These are phyloP conservation scores for Moxostoma hubbsi DNA, from an alignment of 2,797 vertebrate genomes.

Conservation along the genomic window DNA sequence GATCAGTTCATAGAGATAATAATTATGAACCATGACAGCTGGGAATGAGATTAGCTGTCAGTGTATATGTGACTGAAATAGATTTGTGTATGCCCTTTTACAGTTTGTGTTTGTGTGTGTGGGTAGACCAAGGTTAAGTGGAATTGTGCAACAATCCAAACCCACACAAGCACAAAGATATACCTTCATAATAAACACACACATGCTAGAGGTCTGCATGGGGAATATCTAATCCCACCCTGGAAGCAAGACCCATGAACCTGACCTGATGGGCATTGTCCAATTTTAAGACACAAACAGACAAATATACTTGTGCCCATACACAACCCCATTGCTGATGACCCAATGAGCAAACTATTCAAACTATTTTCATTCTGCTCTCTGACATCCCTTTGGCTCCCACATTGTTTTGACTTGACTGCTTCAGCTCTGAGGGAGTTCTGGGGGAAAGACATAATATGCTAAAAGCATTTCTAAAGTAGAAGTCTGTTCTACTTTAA, in stretches of 20 bases:
- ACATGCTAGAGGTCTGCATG: neutral
- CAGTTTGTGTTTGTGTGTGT: slow-evolving; percentile 17
- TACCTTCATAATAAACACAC: slow-evolving; percentile 2
- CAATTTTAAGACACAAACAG: neutral
- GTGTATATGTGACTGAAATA: slow-evolving; percentile 29
- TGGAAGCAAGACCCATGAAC: neutral
- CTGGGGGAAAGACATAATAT: neutral
- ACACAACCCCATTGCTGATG: too few species aligned
- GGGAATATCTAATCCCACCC: neutral
- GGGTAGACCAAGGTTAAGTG: slow-evolving; percentile 6
- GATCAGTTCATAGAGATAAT: slow-evolving; percentile 62
- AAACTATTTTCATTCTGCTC: neutral
- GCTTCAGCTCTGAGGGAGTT: neutral
- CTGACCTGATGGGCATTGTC: neutral
- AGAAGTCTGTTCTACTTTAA: neutral
- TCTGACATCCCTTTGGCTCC: slow-evolving; percentile 2
- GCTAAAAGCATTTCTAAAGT: neutral
- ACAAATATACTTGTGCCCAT: neutral
- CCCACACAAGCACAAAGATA: slow-evolving; percentile 5
- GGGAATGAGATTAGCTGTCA: slow-evolving; percentile 43
- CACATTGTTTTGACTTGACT: slow-evolving; percentile 9
- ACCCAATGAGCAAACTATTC: too few species aligned
- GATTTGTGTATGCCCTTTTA: slow-evolving; percentile 29
- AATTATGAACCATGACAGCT: slow-evolving; percentile 50
- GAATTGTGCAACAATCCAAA: neutral